Conservation (phyloP, 2,888 invertebrate species). For the Drosophila lacicola region DNA sequence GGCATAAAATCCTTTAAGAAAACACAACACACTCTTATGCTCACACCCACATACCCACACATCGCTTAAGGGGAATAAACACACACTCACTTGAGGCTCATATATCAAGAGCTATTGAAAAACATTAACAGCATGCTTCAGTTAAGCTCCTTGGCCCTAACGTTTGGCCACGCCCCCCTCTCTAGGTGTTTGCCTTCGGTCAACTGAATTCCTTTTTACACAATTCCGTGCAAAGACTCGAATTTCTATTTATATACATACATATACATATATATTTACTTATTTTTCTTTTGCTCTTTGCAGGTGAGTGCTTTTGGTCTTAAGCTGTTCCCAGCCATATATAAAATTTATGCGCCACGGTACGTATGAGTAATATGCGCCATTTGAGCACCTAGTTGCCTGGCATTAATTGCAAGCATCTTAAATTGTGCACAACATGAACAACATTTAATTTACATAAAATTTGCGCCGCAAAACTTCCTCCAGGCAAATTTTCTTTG, state of each 20-base stretch:
- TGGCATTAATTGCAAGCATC: conserved; percentile 42
- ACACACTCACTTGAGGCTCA: conserved; percentile 40
- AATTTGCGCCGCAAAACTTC: too few relatives aligned
- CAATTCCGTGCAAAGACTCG: conserved; percentile 8
- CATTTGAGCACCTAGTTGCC: conserved; percentile 39
- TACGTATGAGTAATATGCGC: conserved; percentile 65
- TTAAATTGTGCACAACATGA: conserved; percentile 44
- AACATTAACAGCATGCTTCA: conserved; percentile 65
- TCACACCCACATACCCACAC: conserved; percentile 5
- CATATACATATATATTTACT: conserved; percentile 20
- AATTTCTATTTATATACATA: conserved; percentile 24
- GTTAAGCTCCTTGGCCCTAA: conserved; percentile 22
- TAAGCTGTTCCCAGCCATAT: conserved; percentile 28
- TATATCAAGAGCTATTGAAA: conserved; percentile 72
- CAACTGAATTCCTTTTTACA: conserved; percentile 24
- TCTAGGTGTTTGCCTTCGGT: conserved; percentile 15
- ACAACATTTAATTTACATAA: conserved; percentile 24
- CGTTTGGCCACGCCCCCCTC: conserved; percentile 12
- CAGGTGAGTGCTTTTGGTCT: conserved; percentile 67
- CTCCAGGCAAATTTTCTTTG: conserved; percentile 2
- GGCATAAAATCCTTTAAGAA: conserved; percentile 12
- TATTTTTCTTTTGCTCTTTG: conserved; percentile 40
- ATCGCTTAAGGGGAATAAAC: conserved; percentile 1
- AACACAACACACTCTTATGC: conserved; percentile 17
- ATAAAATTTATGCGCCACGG: conserved; percentile 43